A percentile compares a stretch with the other conserved stretches of the same genome.
Evolutionary conservation across 1,140 invertebrate species (phyloP).

Genomic region (Araneus ventricosus): DNA sequence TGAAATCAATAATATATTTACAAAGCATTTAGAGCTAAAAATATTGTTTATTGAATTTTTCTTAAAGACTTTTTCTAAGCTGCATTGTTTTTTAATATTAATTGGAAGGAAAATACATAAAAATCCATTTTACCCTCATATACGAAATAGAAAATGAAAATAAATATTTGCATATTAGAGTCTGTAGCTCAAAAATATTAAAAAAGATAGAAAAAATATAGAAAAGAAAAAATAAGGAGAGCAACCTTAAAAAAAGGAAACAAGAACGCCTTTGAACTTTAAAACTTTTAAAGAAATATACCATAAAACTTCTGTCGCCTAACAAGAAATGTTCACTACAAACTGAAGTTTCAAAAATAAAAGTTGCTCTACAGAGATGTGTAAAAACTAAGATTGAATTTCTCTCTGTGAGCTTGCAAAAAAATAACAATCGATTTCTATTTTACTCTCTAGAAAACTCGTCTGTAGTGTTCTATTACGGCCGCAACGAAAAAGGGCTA

Average conservation of each 20-base stretch:
- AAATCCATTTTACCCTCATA: too few relatives aligned
- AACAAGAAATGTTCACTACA: background rate
- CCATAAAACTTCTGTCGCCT: background rate
- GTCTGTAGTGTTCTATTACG: conserved; percentile 26
- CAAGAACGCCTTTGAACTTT: background rate
- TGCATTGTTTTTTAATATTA: background rate
- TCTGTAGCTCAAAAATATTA: background rate
- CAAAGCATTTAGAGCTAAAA: too few relatives aligned
- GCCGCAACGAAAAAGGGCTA: conserved; percentile 16
- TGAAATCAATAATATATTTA: too few relatives aligned
- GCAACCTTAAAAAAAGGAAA: background rate
- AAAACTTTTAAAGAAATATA: background rate
- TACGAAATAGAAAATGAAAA: background rate
- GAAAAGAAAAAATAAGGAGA: too few relatives aligned
- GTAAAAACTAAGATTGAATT: conserved; percentile 62
- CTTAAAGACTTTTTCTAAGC: too few relatives aligned
- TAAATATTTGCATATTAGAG: background rate
- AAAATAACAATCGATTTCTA: conserved; percentile 66
- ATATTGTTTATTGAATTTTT: too few relatives aligned
- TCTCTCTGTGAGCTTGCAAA: conserved; percentile 51
- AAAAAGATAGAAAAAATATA: background rate
- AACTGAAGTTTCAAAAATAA: conserved; percentile 7
- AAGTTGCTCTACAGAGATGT: conserved; percentile 1
- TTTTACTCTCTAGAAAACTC: conserved; percentile 25
- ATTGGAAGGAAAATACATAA: background rate